These are phyloP conservation scores for Drosophila melanocephala DNA, from an alignment of 2,888 invertebrate species.

Conservation along the genomic window DNA sequence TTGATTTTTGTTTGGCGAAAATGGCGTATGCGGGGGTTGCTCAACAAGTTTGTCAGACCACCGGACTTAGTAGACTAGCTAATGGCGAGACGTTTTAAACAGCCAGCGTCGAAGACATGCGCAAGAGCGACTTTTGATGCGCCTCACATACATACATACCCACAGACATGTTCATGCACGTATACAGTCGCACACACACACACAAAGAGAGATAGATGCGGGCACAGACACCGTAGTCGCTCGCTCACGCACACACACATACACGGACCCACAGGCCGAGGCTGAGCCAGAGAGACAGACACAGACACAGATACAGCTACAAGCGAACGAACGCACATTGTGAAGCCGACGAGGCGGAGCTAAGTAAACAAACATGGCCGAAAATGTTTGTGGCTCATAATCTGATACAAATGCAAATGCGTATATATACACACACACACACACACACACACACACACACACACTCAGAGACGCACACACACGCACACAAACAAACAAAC, in stretches of 20 bases:
- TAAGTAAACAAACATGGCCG: conserved; percentile 85
- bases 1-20: conserved; percentile 71
- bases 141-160: conserved; percentile 54
- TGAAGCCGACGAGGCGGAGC: conserved; percentile 83
- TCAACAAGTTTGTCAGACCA: conserved; percentile 5
- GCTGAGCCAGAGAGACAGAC: conserved; percentile 14
- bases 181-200: conserved; percentile 35
- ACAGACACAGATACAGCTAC: conserved; percentile 29
- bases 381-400: conserved; percentile 83
- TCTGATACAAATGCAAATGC: conserved; percentile 81
- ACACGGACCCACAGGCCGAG: conserved; percentile 20
- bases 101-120: conserved; percentile 74
- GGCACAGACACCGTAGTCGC: conserved; percentile 56
- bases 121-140: conserved; percentile 74
- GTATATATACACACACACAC: conserved; percentile 31
- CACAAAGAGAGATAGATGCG: conserved; percentile 53
- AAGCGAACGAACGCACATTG: conserved; percentile 46
- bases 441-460: not conserved
- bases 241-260: conserved; percentile 46
- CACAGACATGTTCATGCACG: conserved; percentile 29
- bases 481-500: not conserved
- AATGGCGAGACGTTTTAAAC: conserved; percentile 41
- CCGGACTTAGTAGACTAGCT: too few relatives aligned
- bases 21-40: conserved; percentile 66
- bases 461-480: not conserved